Base-by-base conservation (phyloP, 37 sponge, comb jelly and placozoan species). In the Aplysina aerophoba region DNA sequence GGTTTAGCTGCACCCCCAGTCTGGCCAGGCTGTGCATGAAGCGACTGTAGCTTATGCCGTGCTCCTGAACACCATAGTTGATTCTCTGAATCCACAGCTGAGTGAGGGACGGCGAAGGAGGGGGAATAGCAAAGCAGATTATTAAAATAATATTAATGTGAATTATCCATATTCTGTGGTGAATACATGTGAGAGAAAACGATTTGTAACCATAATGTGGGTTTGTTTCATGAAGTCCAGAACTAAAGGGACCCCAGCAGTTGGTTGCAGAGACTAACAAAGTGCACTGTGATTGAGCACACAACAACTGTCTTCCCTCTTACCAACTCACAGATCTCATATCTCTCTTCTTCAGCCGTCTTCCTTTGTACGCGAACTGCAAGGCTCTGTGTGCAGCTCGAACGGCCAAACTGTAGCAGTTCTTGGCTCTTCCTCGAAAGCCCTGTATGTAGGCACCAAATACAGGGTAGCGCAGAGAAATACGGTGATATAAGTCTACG, bases 51-150 rank as follows among this genome's bases (percentile, higher is more conserved):
- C 62, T 66, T 30, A 96, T 83, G n/a, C 85, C 82, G 55, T 96
- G 92, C 37, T 94, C 88, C 20, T 63, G 53, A 0, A 84, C 63
- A 22, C 88, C 94, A 61, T 61, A 85, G 54, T 85, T 92, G 44
- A 94, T 92, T 59, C 97, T 79, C 79, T 85, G 87, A 0, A 96
- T 94, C 97, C 97, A 96, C 30, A 96, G 80, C 92, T 94, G 58
- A 55, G 80, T 4, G 34, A 36, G 34, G 30, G 30, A n/a, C n/a
- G n/a, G n/a, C 6, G 50, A 44, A 44, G 8, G 50, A 8, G 3
- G 50, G 50, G 50, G 50, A 44, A 44, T 44, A 44, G 6, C 50
- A n/a, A n/a, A n/a, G n/a, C n/a, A n/a, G n/a, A n/a, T n/a, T n/a
- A n/a, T n/a, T n/a, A n/a, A n/a, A n/a, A n/a, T n/a, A n/a, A n/a